A percentile compares a stretch with the other conserved stretches of the same genome.
These are phyloP conservation scores for Gobio occitaniae DNA, from an alignment of 2,797 vertebrate species.

Conservation along the genomic window DNA sequence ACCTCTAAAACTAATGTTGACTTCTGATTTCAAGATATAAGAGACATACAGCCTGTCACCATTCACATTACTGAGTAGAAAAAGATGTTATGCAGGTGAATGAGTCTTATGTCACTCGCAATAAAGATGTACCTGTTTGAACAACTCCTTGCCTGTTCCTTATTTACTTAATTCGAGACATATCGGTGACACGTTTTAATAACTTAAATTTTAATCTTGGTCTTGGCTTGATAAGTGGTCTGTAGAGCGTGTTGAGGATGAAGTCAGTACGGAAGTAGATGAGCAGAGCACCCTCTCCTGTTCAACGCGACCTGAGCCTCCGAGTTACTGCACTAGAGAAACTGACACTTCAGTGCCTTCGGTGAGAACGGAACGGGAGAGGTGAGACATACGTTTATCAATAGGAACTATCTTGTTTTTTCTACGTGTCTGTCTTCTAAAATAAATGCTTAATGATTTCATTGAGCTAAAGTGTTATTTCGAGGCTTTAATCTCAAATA, in stretches of 20 bases:
- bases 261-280: not conserved
- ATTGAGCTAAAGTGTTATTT: not conserved
- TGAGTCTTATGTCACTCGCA: not conserved
- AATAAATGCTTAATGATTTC: not conserved
- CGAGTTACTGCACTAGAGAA: not conserved
- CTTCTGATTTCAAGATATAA: not conserved
- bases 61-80: not conserved
- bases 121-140: not conserved
- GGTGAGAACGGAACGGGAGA: not conserved
- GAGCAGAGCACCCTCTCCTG: slow-evolving; percentile 4
- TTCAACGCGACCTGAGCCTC: not conserved
- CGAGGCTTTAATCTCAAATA: not conserved
- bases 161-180: not conserved
- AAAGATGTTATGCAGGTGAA: not conserved
- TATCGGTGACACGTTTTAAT: not conserved
- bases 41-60: not conserved
- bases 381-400: not conserved
- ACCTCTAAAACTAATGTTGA: too few species aligned
- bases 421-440: not conserved
- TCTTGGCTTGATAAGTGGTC: not conserved
- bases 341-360: slow-evolving; percentile 6
- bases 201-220: not conserved
- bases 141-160: not conserved
- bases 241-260: not conserved
- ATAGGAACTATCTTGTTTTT: not conserved